Conservation (phyloP, 2,113 vertebrate species). For the Oreochromis niloticus region DNA sequence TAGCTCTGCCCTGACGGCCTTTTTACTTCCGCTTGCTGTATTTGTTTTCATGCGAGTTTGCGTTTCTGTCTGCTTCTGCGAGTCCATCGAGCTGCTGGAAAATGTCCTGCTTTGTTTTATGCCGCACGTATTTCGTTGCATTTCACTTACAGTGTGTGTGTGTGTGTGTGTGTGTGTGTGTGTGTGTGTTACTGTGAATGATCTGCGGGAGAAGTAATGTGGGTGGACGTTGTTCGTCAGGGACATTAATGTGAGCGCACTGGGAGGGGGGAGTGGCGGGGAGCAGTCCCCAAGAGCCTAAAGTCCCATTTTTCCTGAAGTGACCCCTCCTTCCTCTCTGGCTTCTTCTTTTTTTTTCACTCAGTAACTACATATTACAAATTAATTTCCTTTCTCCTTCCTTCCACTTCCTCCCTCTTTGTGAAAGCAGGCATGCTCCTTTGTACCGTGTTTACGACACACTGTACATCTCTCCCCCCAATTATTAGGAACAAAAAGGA, state of each 20-base stretch:
- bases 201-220: conserved; percentile 42
- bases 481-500: conserved; percentile 1
- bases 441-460: conserved; percentile 15
- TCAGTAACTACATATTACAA: conserved; percentile 21
- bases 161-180: background rate
- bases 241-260: conserved; percentile 39
- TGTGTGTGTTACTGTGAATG: background rate
- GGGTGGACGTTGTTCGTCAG: conserved; percentile 49
- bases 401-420: background rate
- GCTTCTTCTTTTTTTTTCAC: background rate
- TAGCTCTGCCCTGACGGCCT: conserved; percentile 54
- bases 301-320: conserved; percentile 32
- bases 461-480: background rate
- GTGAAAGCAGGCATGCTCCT: background rate
- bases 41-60: conserved; percentile 13
- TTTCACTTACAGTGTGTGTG: background rate
- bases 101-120: background rate
- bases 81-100: background rate
- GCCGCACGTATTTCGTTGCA: background rate
- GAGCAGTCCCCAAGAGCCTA: conserved; percentile 14
- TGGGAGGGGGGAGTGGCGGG: background rate
- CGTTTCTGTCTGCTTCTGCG: background rate
- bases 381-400: conserved; percentile 33
- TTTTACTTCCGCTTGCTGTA: conserved; percentile 50
- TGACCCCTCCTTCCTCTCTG: conserved; percentile 21